Conservation (phyloP, 2,888 invertebrate genomes). For the Drosophila mayaguana region DNA sequence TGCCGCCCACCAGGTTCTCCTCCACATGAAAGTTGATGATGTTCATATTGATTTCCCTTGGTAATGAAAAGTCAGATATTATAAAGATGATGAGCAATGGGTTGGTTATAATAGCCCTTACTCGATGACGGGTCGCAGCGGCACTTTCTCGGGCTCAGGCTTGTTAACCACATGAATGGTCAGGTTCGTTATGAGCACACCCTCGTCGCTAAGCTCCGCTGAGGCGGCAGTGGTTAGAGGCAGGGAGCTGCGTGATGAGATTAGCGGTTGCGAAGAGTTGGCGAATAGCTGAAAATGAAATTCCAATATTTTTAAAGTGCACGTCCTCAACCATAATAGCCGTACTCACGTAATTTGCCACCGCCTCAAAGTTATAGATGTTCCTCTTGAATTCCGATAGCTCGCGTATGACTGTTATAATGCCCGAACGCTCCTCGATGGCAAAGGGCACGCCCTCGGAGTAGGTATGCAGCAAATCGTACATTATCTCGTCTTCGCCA, state of each 20-base stretch:
- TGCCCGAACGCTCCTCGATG: slow-evolving; percentile 94
- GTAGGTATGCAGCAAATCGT: slow-evolving; percentile 93
- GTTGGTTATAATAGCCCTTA: slow-evolving; percentile 68
- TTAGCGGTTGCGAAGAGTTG: slow-evolving; percentile 76
- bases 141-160: slow-evolving; percentile 87
- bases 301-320: not conserved
- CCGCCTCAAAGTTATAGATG: slow-evolving; percentile 92
- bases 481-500: slow-evolving; percentile 88
- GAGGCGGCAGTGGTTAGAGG: slow-evolving; percentile 78
- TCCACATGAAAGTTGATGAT: slow-evolving; percentile 91
- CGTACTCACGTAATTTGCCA: slow-evolving; percentile 87
- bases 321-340: accelerated
- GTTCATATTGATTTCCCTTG: slow-evolving; percentile 89
- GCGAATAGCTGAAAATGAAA: slow-evolving; percentile 74
- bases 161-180: slow-evolving; percentile 93
- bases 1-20: slow-evolving; percentile 90
- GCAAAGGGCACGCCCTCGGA: slow-evolving; percentile 97
- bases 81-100: too few relatives aligned
- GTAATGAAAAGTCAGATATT: slow-evolving; percentile 34
- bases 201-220: slow-evolving; percentile 85
- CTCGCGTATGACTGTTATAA: slow-evolving; percentile 93
- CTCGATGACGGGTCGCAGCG: slow-evolving; percentile 84
- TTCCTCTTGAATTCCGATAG: slow-evolving; percentile 89
- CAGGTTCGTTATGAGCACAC: slow-evolving; percentile 92
- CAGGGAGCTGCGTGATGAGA: slow-evolving; percentile 72